A percentile compares a stretch with the other conserved stretches of the same genome.
Conservation (phyloP, 1,140 invertebrate genomes). For the Drosophila eugracilis region DNA sequence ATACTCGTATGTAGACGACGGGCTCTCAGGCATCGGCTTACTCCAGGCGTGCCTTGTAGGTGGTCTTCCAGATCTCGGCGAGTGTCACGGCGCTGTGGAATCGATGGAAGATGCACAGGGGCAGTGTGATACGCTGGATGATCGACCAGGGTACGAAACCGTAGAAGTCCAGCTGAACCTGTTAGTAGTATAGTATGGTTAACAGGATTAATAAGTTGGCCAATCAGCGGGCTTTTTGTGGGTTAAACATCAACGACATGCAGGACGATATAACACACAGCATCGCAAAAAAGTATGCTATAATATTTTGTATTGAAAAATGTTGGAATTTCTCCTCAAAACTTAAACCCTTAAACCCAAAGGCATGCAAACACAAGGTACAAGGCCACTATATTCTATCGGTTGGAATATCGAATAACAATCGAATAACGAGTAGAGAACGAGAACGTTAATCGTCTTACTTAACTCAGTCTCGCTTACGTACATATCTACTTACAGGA, state of each 20-base stretch:
- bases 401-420: conserved; percentile 19
- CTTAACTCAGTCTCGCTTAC: conserved; percentile 84
- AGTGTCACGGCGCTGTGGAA: conserved; percentile 99
- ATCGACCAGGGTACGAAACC: conserved; percentile 97
- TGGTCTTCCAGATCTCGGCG: conserved; percentile 99
- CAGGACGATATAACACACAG: conserved; percentile 1
- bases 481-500: conserved; percentile 88
- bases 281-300: conserved; percentile 2
- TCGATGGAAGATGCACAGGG: conserved; percentile 97
- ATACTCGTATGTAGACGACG: background rate
- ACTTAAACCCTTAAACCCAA: background rate
- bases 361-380: conserved; percentile 13
- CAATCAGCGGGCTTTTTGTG: rapidly evolving
- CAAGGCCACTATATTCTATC: background rate
- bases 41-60: conserved; percentile 95
- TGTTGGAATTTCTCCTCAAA: too few relatives aligned
- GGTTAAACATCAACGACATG: conserved; percentile 29
- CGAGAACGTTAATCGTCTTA: conserved; percentile 82
- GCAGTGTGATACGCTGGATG: conserved; percentile 96
- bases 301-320: background rate
- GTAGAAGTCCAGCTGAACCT: conserved; percentile 95
- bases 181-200: conserved; percentile 14
- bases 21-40: conserved; percentile 85
- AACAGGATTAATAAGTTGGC: background rate
- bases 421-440: conserved; percentile 60